Evolutionary conservation across 2,888 invertebrate species (phyloP).

Genomic region (Scelioninae gen. 2): DNA sequence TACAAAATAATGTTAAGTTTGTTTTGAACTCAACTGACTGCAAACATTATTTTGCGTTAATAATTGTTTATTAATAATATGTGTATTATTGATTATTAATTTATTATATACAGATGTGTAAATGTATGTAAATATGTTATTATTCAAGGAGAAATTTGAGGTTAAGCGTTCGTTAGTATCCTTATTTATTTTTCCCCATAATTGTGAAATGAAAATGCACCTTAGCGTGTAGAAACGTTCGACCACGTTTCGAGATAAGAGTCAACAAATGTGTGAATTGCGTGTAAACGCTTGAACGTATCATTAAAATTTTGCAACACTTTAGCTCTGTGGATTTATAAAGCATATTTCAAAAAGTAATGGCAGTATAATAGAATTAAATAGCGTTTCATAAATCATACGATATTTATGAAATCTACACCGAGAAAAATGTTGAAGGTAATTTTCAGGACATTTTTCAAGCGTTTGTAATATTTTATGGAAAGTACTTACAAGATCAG

Average conservation of each 20-base stretch:
- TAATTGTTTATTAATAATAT: no score
- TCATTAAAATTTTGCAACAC: constrained; percentile 53
- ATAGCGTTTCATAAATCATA: constrained; percentile 3
- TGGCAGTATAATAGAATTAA: constrained; percentile 24
- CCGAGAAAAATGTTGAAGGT: no score
- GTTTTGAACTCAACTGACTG: no score
- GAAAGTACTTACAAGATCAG: no score
- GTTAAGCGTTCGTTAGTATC: constrained; percentile 2
- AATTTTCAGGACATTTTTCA: no score
- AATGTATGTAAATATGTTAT: no score
- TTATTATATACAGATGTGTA: no score
- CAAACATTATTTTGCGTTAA: no score
- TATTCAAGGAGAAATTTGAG: no score
- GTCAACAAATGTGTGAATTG: constrained; percentile 56
- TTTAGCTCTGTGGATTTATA: constrained; percentile 49
- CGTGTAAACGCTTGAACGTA: constrained; percentile 50
- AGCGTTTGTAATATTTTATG: no score
- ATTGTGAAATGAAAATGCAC: constrained; percentile 44
- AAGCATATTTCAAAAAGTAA: constrained; percentile 30
- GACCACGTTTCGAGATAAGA: constrained; percentile 54
- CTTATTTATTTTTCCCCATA: constrained; percentile 41
- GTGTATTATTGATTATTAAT: no score
- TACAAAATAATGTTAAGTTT: no score
- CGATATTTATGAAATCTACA: constrained; percentile 1
- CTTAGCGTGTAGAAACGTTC: constrained; percentile 33